Evolutionary conservation across 1,140 invertebrate species (phyloP).

Genomic region (Calycopis cecrops): DNA sequence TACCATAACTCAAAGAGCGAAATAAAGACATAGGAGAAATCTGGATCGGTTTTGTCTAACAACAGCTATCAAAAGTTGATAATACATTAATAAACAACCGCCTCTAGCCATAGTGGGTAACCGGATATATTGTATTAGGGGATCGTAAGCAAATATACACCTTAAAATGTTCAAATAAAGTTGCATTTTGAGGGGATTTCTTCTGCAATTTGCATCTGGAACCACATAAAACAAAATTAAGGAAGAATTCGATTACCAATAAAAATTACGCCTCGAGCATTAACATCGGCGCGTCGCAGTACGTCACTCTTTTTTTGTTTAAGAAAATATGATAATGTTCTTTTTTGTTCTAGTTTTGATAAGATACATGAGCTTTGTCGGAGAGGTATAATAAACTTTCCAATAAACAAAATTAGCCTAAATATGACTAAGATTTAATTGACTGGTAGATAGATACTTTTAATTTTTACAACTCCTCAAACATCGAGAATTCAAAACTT

Average conservation of each 20-base stretch:
- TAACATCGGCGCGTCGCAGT: neutral
- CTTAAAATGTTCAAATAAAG: constrained; percentile 19
- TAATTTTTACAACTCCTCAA: too few relatives aligned
- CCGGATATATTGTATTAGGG: constrained; percentile 46
- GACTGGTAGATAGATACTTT: too few relatives aligned
- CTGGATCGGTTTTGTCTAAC: constrained; percentile 47
- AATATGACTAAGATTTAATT: too few relatives aligned
- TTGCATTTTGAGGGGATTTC: constrained; percentile 18
- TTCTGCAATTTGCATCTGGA: constrained; percentile 52
- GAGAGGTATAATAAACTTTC: too few relatives aligned
- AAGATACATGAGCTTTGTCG: too few relatives aligned
- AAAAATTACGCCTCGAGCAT: constrained; percentile 49
- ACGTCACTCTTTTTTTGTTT: neutral
- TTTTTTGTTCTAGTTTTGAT: neutral
- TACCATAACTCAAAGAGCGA: constrained; percentile 46
- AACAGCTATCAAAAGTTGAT: constrained; percentile 47
- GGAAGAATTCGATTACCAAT: constrained; percentile 55
- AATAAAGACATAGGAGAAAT: constrained; percentile 50
- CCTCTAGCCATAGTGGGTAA: constrained; percentile 47
- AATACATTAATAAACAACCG: constrained; percentile 57
- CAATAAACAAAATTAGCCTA: too few relatives aligned
- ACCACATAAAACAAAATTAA: constrained; percentile 64
- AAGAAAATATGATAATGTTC: constrained; percentile 14
- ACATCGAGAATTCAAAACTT: too few relatives aligned
- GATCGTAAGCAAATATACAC: constrained; percentile 21